phyloP scores from a whole-genome alignment of 2,113 vertebrate genomes.

The Tachysurus fulvidraco region DNA sequence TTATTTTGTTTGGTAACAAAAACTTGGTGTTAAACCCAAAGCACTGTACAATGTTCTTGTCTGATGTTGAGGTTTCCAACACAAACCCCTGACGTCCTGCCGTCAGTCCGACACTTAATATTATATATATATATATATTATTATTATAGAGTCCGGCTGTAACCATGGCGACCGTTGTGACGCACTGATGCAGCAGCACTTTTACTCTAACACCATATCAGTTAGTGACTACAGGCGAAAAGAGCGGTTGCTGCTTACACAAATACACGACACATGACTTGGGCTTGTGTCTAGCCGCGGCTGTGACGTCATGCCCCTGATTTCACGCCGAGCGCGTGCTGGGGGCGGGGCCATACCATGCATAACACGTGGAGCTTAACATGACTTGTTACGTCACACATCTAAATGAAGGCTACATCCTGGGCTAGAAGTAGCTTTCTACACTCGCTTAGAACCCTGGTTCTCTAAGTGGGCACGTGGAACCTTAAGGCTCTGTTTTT shows the following conservation, averaged over 20 bases:
- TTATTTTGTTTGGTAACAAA: neutral
- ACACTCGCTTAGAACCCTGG: neutral
- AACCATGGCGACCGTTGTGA: neutral
- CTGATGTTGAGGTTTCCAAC: neutral
- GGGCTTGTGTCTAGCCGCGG: slow-evolving; percentile 39
- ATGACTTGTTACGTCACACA: neutral
- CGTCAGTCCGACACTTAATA: neutral
- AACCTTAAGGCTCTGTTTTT: neutral
- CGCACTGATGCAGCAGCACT: neutral
- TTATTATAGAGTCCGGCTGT: neutral
- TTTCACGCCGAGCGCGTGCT: slow-evolving; percentile 31
- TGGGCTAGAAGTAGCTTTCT: neutral
- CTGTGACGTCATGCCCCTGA: slow-evolving; percentile 55
- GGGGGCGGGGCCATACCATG: neutral
- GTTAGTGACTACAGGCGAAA: no score
- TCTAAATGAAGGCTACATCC: neutral
- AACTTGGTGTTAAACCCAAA: neutral
- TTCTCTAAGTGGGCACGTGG: neutral
- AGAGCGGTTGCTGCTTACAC: neutral
- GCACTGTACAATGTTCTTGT: neutral
- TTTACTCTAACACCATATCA: no score
- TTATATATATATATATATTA: no score
- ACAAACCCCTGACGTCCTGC: neutral
- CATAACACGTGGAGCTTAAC: neutral
- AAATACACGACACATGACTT: neutral